Percentiles rank a stretch among this genome's conserved stretches.
Evolutionary conservation across 2,797 vertebrate species (phyloP).

Genomic region (Eremophila alpestris): DNA sequence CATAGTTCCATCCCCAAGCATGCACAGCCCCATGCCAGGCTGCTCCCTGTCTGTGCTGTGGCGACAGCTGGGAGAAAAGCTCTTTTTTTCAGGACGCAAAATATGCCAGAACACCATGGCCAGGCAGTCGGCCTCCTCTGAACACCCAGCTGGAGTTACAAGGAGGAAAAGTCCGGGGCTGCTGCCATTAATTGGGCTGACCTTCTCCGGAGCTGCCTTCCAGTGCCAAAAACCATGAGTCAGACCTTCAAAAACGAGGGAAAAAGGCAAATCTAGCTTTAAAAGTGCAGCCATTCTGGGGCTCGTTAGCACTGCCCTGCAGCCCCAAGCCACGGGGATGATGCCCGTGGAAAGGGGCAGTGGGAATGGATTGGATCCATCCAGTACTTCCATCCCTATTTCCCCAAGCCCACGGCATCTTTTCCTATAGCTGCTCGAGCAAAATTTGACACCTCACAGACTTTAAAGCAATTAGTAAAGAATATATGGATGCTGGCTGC

Average conservation of each 20-base stretch:
- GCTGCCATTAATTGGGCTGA: slow-evolving; percentile 11
- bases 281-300: neutral
- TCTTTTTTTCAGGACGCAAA: neutral
- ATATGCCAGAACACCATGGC: neutral
- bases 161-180: neutral
- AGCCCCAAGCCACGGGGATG: neutral
- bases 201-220: neutral
- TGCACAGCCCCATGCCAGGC: neutral
- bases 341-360: neutral
- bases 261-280: neutral
- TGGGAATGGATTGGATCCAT: neutral
- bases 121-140: neutral
- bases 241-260: neutral
- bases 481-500: neutral
- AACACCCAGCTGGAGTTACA: neutral
- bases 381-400: neutral
- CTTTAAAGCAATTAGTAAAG: neutral
- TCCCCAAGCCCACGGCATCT: neutral
- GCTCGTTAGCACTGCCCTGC: neutral
- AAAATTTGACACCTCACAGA: neutral
- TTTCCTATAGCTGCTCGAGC: neutral
- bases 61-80: neutral
- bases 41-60: neutral
- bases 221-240: slow-evolving; percentile 36
- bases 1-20: neutral